phyloP scores from a whole-genome alignment of 2,113 vertebrate species.

The Scomber japonicus region DNA sequence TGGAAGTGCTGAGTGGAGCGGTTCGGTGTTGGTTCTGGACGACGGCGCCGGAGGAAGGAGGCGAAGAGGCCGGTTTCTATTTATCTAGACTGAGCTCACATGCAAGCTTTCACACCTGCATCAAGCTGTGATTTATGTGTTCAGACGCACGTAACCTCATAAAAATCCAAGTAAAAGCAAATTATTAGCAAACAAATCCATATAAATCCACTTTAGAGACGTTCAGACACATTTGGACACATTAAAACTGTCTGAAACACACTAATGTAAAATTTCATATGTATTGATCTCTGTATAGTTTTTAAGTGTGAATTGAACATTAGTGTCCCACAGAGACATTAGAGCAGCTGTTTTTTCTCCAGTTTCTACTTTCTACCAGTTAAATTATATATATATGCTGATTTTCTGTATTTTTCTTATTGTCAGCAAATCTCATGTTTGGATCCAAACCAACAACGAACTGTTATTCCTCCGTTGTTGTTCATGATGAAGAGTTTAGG shows the following conservation, averaged over 20 bases:
- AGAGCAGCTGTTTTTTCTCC: not conserved
- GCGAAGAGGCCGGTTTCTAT: slow-evolving; percentile 14
- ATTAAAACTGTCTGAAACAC: not conserved
- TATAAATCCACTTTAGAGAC: not conserved
- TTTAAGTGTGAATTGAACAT: not conserved
- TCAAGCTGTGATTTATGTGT: not conserved
- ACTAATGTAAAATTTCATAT: not conserved
- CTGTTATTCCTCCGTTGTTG: too few relatives aligned
- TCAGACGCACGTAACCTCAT: not conserved
- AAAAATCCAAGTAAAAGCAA: not conserved
- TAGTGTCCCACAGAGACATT: too few relatives aligned
- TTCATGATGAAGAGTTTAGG: too few relatives aligned
- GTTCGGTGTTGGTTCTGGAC: slow-evolving; percentile 21
- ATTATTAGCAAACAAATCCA: not conserved
- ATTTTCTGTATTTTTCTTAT: too few relatives aligned
- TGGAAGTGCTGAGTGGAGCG: slow-evolving; percentile 37
- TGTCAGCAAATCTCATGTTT: too few relatives aligned
- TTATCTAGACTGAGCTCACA: not conserved
- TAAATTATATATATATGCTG: too few relatives aligned
- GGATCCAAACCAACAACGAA: too few relatives aligned
- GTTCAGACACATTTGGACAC: not conserved
- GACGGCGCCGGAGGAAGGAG: not conserved
- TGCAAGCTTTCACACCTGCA: not conserved
- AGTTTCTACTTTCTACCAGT: not conserved
- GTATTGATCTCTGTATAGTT: slow-evolving; percentile 15